Evolutionary conservation across 2,888 invertebrate genomes (phyloP).

Genomic region (Protophormia terraenovae): DNA sequence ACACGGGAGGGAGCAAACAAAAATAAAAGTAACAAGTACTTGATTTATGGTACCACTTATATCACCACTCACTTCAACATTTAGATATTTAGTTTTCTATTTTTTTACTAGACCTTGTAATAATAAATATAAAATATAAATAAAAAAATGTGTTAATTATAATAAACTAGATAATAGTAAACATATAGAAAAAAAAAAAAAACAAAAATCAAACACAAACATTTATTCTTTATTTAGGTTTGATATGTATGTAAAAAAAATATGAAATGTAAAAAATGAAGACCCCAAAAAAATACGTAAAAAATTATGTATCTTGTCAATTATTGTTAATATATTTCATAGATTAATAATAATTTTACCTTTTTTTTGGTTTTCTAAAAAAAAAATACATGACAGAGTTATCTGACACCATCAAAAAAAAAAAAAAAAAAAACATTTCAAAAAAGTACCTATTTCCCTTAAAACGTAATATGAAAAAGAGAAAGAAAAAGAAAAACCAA

Average conservation of each 20-base stretch:
- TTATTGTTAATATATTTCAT: constrained; percentile 19
- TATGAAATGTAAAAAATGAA: neutral
- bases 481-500: neutral
- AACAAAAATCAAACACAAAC: no score
- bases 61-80: neutral
- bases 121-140: constrained; percentile 32
- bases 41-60: constrained; percentile 43
- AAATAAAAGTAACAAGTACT: constrained; percentile 47
- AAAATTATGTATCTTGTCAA: neutral
- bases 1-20: neutral
- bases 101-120: constrained; percentile 32
- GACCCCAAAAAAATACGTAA: neutral
- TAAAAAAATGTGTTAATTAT: constrained; percentile 54
- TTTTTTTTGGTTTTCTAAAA: neutral
- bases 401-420: constrained; percentile 50
- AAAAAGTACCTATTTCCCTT: neutral
- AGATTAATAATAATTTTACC: neutral
- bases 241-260: no score
- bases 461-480: neutral
- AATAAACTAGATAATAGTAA: constrained; percentile 43
- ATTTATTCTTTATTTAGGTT: neutral
- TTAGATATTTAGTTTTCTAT: neutral
- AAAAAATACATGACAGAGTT: neutral
- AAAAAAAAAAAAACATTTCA: neutral
- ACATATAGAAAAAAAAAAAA: no score